Percentiles rank a stretch among this genome's conserved stretches.
These are phyloP conservation scores for Peucedramus taeniatus DNA, from an alignment of 2,113 vertebrate genomes.

Conservation along the genomic window DNA sequence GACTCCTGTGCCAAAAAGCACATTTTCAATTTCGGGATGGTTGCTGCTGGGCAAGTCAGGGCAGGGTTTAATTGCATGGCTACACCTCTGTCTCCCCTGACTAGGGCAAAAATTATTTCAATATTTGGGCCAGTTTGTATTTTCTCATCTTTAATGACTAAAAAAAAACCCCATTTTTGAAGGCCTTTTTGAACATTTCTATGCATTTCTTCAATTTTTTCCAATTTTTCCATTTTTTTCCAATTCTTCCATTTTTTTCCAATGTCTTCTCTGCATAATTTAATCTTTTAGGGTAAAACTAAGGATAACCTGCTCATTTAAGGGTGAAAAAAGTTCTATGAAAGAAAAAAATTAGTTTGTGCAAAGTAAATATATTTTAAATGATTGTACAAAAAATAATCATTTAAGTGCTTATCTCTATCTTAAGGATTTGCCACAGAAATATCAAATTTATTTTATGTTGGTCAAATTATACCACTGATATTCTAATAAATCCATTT, in stretches of 20 bases:
- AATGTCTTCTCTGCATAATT: too few species aligned
- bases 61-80: not conserved
- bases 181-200: not conserved
- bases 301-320: not conserved
- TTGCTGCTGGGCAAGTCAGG: conserved; percentile 1
- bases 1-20: not conserved
- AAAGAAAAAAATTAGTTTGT: not conserved
- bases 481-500: not conserved
- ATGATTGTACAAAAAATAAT: not conserved
- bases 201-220: not conserved
- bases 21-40: not conserved
- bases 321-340: not conserved
- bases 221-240: too few species aligned
- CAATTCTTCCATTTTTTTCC: not conserved
- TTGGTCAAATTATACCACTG: not conserved
- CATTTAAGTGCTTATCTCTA: not conserved
- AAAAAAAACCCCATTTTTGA: fast-evolving
- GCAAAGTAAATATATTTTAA: not conserved
- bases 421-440: not conserved
- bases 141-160: not conserved
- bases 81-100: not conserved
- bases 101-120: not conserved
- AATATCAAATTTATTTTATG: not conserved
- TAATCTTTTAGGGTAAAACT: not conserved
- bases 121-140: not conserved